Conservation (phyloP, 2,797 vertebrate genomes). For the Meriones psammophilus region DNA sequence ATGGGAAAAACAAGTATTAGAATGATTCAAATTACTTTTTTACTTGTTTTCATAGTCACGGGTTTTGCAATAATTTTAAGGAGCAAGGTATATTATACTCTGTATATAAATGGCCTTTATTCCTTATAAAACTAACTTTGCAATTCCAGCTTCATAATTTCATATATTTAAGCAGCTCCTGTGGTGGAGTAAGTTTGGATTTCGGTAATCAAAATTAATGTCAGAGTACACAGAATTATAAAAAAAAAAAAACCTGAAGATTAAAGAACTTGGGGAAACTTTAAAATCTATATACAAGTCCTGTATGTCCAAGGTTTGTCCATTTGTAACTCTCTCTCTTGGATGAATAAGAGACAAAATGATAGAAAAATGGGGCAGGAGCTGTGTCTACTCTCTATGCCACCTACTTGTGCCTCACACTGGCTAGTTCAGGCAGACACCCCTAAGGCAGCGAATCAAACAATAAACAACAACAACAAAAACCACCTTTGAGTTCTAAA, state of each 20-base stretch:
- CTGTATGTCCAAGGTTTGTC: not conserved
- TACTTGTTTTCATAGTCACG: not conserved
- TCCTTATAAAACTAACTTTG: not conserved
- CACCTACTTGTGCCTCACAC: not conserved
- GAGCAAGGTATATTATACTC: not conserved
- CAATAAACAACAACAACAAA: not conserved
- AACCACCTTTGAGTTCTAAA: not conserved
- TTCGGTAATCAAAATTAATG: not conserved
- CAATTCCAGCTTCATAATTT: not conserved
- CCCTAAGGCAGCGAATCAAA: not conserved
- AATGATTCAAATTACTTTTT: not conserved
- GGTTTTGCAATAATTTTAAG: conserved; percentile 8
- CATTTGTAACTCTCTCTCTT: not conserved
- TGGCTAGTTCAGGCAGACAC: not conserved
- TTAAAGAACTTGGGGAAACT: not conserved
- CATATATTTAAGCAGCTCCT: not conserved
- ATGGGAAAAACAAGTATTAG: not conserved
- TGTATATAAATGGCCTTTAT: not conserved
- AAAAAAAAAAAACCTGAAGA: conserved; percentile 40
- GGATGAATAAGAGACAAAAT: not conserved
- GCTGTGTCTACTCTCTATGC: not conserved
- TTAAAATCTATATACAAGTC: not conserved
- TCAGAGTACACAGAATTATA: not conserved
- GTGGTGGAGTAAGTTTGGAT: not conserved
- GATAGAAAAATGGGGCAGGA: not conserved